Percentiles rank a stretch among this genome's conserved stretches.
Evolutionary conservation across 2,113 vertebrate genomes (phyloP).

Genomic region (Megalops atlanticus): DNA sequence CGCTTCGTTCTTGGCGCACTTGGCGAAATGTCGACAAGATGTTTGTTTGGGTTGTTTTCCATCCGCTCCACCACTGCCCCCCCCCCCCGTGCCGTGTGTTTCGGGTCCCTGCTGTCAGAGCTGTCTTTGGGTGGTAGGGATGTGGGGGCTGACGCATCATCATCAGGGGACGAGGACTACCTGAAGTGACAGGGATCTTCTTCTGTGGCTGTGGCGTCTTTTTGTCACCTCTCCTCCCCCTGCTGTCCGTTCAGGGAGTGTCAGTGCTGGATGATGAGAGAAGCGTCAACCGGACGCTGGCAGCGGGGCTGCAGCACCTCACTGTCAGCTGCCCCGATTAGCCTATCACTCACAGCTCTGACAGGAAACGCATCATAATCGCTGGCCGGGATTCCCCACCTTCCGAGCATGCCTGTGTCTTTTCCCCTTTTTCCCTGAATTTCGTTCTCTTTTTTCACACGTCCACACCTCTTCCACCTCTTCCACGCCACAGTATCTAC

Average conservation of each 20-base stretch:
- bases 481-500: neutral
- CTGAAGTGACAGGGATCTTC: constrained; percentile 72
- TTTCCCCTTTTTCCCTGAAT: constrained; percentile 40
- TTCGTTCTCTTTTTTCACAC: constrained; percentile 42
- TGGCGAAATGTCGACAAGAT: constrained; percentile 72
- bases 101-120: constrained; percentile 51
- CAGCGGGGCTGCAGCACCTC: constrained; percentile 62
- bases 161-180: constrained; percentile 64
- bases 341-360: constrained; percentile 69
- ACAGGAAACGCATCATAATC: constrained; percentile 68
- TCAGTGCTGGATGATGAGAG: constrained; percentile 62
- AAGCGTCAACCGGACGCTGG: neutral
- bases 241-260: constrained; percentile 60
- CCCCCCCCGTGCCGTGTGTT: constrained; percentile 54
- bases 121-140: constrained; percentile 17
- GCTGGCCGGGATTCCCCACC: constrained; percentile 62
- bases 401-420: constrained; percentile 20
- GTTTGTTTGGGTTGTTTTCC: constrained; percentile 71
- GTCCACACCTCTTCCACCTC: neutral
- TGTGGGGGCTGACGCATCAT: constrained; percentile 43
- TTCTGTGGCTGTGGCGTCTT: constrained; percentile 60
- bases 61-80: constrained; percentile 33
- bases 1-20: constrained; percentile 73
- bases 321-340: constrained; percentile 73
- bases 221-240: constrained; percentile 50